Evolutionary conservation across 2,113 vertebrate species (phyloP).

Genomic region (Siniperca chuatsi): DNA sequence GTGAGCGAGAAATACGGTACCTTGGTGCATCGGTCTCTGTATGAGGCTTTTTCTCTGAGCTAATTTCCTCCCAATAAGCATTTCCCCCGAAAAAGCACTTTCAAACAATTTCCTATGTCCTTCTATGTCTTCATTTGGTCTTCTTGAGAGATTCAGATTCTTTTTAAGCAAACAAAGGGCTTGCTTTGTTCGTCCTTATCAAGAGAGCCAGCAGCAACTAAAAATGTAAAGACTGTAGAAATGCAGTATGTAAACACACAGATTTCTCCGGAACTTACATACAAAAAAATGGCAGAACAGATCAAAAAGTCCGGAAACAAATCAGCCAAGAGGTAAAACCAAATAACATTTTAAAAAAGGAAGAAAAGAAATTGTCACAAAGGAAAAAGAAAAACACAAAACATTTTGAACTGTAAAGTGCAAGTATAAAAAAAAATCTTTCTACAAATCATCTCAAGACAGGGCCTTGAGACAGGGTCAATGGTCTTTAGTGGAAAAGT

Average conservation of each 20-base stretch:
- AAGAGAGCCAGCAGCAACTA: constrained; percentile 71
- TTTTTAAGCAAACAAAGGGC: constrained; percentile 70
- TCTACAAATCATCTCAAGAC: constrained; percentile 76
- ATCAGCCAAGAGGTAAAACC: constrained; percentile 79
- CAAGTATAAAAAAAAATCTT: constrained; percentile 84
- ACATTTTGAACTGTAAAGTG: constrained; percentile 85
- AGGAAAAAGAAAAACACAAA: constrained; percentile 68
- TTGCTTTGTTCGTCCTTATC: constrained; percentile 77
- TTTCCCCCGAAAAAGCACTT: constrained; percentile 51
- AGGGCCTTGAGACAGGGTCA: constrained; percentile 72
- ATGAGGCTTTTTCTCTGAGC: constrained; percentile 41
- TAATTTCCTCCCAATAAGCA: constrained; percentile 44
- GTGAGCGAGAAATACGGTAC: constrained; percentile 47
- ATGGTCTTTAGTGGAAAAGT: constrained; percentile 87
- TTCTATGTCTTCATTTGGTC: constrained; percentile 82
- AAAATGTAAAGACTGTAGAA: constrained; percentile 78
- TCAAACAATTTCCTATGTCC: constrained; percentile 40
- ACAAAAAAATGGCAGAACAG: constrained; percentile 47
- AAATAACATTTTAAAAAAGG: constrained; percentile 64
- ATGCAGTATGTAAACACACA: constrained; percentile 76
- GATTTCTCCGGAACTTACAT: constrained; percentile 60
- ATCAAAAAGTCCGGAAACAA: constrained; percentile 67
- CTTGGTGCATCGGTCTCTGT: constrained; percentile 30
- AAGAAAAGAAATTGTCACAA: constrained; percentile 52
- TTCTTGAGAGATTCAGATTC: constrained; percentile 75